Evolutionary conservation across 2,797 vertebrate genomes (phyloP).

Genomic region (Chrysolophus pictus): DNA sequence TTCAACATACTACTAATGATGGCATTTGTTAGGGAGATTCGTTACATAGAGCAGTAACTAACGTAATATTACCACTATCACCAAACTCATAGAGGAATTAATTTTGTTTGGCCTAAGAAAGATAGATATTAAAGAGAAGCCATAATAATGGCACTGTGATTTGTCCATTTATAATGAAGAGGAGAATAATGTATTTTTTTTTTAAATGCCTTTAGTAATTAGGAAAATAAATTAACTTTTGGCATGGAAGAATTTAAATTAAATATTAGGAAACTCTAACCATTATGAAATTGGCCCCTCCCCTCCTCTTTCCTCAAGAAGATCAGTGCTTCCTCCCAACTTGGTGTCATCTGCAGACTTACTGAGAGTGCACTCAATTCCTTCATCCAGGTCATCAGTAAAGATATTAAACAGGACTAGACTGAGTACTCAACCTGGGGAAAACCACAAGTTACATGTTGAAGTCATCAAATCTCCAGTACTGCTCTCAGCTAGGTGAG

Average conservation of each 20-base stretch:
- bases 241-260: neutral
- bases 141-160: neutral
- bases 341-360: too few species aligned
- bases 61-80: neutral
- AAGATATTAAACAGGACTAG: too few species aligned
- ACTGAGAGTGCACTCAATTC: too few species aligned
- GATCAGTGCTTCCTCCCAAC: too few species aligned
- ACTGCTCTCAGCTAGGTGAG: neutral
- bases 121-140: neutral
- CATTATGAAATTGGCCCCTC: neutral
- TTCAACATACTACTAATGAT: neutral
- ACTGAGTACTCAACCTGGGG: too few species aligned
- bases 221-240: neutral
- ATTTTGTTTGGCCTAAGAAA: neutral
- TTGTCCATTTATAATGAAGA: neutral
- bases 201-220: neutral
- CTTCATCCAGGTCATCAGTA: too few species aligned
- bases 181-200: neutral
- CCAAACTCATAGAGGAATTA: neutral
- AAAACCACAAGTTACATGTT: too few species aligned
- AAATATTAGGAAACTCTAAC: neutral
- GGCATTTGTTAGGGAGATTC: neutral
- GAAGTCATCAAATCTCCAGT: neutral
- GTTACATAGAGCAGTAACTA: neutral
- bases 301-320: too few species aligned